A percentile compares a stretch with the other conserved stretches of the same genome.
Conservation (phyloP, 2,113 vertebrate species). For the Dunckerocampus dactyliophorus region DNA sequence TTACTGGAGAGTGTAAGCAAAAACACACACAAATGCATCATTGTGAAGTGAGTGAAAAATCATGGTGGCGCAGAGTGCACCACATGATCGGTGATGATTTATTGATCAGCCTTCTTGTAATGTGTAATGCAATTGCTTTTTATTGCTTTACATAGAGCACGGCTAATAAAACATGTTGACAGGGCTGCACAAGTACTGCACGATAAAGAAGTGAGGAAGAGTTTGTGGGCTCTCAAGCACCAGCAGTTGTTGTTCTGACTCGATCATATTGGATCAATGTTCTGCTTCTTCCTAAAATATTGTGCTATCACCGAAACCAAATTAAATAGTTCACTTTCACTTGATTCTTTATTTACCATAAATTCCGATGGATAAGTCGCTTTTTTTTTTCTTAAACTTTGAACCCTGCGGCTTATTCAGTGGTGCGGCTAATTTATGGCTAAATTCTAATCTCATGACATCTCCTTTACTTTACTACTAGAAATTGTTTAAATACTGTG, state of each 20-base stretch:
- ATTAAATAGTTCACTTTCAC: no score
- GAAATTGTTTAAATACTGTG: no score
- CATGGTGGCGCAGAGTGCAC: slow-evolving; percentile 3
- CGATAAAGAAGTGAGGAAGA: slow-evolving; percentile 19
- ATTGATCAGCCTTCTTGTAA: slow-evolving; percentile 57
- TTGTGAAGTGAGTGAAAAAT: slow-evolving; percentile 14
- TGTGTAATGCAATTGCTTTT: slow-evolving; percentile 60
- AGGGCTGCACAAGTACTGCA: slow-evolving; percentile 33
- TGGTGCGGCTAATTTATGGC: no score
- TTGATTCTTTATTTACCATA: no score
- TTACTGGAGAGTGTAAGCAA: slow-evolving; percentile 33
- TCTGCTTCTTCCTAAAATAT: no score
- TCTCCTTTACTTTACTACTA: no score
- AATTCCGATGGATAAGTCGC: no score
- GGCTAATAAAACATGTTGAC: slow-evolving; percentile 58
- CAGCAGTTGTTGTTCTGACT: slow-evolving; percentile 2
- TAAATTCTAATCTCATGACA: no score
- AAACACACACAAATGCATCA: slow-evolving; percentile 44
- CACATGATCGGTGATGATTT: slow-evolving; percentile 54
- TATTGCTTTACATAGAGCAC: slow-evolving; percentile 61
- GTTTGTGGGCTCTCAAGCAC: slow-evolving; percentile 4
- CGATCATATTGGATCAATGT: neutral
- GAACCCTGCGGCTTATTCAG: no score
- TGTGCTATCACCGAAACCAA: no score
- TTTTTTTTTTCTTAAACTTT: no score